Percentiles rank a stretch among this genome's conserved stretches.
phyloP scores from a whole-genome alignment of 2,888 invertebrate species.

The Orthosia cruda region DNA sequence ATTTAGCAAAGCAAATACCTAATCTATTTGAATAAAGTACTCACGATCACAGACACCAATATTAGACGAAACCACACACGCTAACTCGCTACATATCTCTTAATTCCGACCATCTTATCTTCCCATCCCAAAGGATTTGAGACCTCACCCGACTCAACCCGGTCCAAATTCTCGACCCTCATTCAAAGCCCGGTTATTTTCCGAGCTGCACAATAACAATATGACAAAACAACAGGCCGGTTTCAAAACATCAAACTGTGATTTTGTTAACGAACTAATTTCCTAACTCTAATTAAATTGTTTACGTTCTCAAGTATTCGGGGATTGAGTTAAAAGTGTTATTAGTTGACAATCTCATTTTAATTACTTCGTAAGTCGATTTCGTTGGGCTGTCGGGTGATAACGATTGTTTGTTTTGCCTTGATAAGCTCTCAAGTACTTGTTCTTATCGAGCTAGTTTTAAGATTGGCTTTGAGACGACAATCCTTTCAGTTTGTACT shows the following conservation, averaged over 20 bases:
- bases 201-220: slow-evolving; percentile 61
- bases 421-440: slow-evolving; percentile 45
- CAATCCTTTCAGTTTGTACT: slow-evolving; percentile 25
- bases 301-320: slow-evolving; percentile 59
- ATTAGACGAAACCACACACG: slow-evolving; percentile 25
- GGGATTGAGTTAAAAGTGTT: slow-evolving; percentile 63
- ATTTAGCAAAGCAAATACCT: neutral
- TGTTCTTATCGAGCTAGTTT: slow-evolving; percentile 40
- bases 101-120: slow-evolving; percentile 43
- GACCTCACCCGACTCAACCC: slow-evolving; percentile 43
- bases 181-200: slow-evolving; percentile 50
- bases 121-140: slow-evolving; percentile 23
- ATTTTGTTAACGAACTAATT: slow-evolving; percentile 69
- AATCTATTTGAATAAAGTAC: slow-evolving; percentile 10
- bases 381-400: slow-evolving; percentile 33
- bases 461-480: slow-evolving; percentile 27
- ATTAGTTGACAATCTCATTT: slow-evolving; percentile 59
- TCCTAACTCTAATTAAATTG: slow-evolving; percentile 67
- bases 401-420: slow-evolving; percentile 49
- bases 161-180: slow-evolving; percentile 48
- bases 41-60: neutral
- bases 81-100: slow-evolving; percentile 23
- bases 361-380: slow-evolving; percentile 64
- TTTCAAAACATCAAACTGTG: slow-evolving; percentile 59
- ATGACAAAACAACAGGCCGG: slow-evolving; percentile 43